Percentiles rank a stretch among this genome's conserved stretches.
phyloP scores from a whole-genome alignment of 1,140 invertebrate species.

The Drosophila parvula region DNA sequence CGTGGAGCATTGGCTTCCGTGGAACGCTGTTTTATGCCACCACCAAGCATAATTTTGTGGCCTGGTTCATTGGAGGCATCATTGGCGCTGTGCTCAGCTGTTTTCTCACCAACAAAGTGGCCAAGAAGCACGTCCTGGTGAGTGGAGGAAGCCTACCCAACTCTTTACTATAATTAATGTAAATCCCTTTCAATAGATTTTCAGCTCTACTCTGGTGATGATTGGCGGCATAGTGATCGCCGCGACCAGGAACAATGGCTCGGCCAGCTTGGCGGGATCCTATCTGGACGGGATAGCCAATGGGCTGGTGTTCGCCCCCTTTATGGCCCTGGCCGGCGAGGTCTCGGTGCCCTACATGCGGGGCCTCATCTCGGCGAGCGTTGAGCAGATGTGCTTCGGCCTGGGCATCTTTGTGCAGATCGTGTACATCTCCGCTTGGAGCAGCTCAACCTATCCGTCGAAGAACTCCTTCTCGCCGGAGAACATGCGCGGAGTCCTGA shows the following conservation, averaged over 20 bases:
- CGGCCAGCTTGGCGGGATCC: constrained; percentile 30
- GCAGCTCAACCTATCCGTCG: neutral
- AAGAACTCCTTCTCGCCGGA: constrained; percentile 27
- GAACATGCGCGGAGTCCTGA: constrained; percentile 54
- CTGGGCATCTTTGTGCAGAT: constrained; percentile 56
- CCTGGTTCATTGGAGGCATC: constrained; percentile 69
- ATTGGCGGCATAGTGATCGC: constrained; percentile 50
- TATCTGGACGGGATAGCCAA: constrained; percentile 70
- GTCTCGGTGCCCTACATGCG: constrained; percentile 51
- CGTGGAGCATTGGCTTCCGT: constrained; percentile 63
- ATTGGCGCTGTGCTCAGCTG: constrained; percentile 56
- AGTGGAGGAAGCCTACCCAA: neutral
- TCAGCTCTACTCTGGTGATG: constrained; percentile 46
- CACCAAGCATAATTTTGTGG: constrained; percentile 30
- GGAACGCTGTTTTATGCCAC: rapidly evolving
- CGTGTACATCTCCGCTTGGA: constrained; percentile 40
- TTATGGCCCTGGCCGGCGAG: constrained; percentile 58
- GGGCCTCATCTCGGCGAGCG: constrained; percentile 23
- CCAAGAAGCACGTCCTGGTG: constrained; percentile 61
- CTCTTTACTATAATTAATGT: too few species aligned
- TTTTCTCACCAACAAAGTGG: constrained; percentile 45
- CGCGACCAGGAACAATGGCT: neutral
- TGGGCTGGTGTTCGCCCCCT: constrained; percentile 58
- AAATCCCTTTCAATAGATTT: constrained; percentile 8
- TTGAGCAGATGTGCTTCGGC: constrained; percentile 48